phyloP scores from a whole-genome alignment of 2,888 invertebrate genomes.

The Nymphalis polychloros region DNA sequence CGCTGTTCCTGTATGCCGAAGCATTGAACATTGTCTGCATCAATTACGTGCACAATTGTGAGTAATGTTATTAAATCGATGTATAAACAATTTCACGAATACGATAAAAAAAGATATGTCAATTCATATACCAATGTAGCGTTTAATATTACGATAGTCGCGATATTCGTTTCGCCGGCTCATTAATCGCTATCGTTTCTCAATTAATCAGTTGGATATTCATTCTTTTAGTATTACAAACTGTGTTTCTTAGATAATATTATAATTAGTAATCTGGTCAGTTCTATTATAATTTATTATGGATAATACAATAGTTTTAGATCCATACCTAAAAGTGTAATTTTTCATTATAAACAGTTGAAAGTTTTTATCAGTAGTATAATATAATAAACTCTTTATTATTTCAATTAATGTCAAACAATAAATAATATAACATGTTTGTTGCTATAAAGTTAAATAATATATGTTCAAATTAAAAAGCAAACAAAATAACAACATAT shows the following conservation, averaged over 20 bases:
- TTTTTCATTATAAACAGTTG: no score
- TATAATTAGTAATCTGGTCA: not conserved
- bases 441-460: not conserved
- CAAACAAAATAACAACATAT: not conserved
- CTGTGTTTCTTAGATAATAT: not conserved
- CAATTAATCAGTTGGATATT: not conserved
- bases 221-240: not conserved
- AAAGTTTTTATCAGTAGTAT: no score
- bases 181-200: not conserved
- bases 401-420: no score
- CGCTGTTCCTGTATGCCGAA: constrained; percentile 24
- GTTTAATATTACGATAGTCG: constrained; percentile 2
- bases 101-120: constrained; percentile 6
- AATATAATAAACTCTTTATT: no score
- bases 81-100: constrained; percentile 15
- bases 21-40: constrained; percentile 19
- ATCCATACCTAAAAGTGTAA: no score
- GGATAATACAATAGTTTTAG: no score
- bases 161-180: constrained; percentile 8
- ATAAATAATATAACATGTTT: not conserved
- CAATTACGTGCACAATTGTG: constrained; percentile 24
- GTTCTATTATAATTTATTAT: no score
- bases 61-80: constrained; percentile 22
- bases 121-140: not conserved
- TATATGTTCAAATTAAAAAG: not conserved